These are phyloP conservation scores for Scaptomyza reducta DNA, from an alignment of 2,888 invertebrate species.

Conservation along the genomic window DNA sequence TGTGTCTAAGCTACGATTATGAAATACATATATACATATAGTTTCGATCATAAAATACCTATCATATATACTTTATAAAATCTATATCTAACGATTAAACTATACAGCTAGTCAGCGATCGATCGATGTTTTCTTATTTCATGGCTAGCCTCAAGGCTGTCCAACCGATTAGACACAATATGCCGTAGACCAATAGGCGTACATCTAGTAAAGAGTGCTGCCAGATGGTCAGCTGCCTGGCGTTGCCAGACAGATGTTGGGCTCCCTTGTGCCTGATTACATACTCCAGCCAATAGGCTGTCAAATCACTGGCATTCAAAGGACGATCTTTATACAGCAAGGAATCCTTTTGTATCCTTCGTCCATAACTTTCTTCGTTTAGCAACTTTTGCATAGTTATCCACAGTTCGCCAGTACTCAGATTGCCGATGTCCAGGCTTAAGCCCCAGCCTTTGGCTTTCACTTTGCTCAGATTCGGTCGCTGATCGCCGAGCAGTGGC, in stretches of 20 bases:
- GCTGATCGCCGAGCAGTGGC: constrained; percentile 92
- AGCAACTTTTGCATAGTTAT: constrained; percentile 51
- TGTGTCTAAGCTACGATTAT: constrained; percentile 53
- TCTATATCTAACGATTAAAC: constrained; percentile 54
- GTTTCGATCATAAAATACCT: constrained; percentile 32
- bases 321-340: constrained; percentile 85
- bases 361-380: constrained; percentile 41
- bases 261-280: constrained; percentile 86
- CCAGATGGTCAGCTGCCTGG: constrained; percentile 83
- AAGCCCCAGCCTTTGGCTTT: constrained; percentile 86
- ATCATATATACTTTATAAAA: constrained; percentile 1
- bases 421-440: constrained; percentile 34
- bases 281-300: constrained; percentile 86
- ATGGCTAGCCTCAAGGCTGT: constrained; percentile 6
- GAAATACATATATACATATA: not conserved
- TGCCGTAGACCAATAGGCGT: constrained; percentile 30
- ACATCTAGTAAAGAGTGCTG: constrained; percentile 85
- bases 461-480: constrained; percentile 90
- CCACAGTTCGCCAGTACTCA: constrained; percentile 43
- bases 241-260: constrained; percentile 84
- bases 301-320: constrained; percentile 84
- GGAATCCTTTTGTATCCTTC: constrained; percentile 71
- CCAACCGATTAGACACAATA: constrained; percentile 13
- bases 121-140: not conserved
- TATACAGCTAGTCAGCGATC: constrained; percentile 69